Base-by-base conservation (phyloP, 2,113 vertebrate species). In the Serranochromis macrocephalus region DNA sequence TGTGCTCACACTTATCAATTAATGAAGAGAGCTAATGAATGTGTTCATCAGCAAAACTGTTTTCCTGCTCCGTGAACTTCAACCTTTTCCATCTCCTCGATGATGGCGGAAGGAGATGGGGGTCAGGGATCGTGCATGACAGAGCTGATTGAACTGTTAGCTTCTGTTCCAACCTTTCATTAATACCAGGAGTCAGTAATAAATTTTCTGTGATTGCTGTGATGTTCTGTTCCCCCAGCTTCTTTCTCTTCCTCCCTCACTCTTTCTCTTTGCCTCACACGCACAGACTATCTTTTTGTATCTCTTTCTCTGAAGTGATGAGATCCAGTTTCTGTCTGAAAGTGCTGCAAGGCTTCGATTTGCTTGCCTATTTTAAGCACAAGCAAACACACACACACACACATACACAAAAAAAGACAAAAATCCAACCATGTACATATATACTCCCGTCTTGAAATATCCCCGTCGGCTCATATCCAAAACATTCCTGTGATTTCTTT, bases 171-270 rank as follows among this genome's bases (percentile, higher is more conserved):
- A 94, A 94, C 92, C 93, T 91, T 87, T 94, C 90, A 96, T 96
- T 95, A 95, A 93, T 92, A 95, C 90, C 89, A 89, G 71, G 86
- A 92, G 86, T 94, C 92, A 93, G 90, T 93, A 89, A 93, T 96
- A 92, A 88, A 95, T 94, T 95, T 87, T 91, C 87, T 89, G 78
- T 94, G 93, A 94, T 95, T 95, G 92, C 90, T 90, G 89, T 95
- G 93, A 94, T 96, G 93, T 88, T 89, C 45, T 87, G 40, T 85
- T 91, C 80, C 86, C 85, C 54, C 80, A 84, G 57, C 38, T 71
- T 38, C 19, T 66, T 36, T 71, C 45, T 53, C 31, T 81, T 29
- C 21, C 53, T 75, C 33, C 11, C 40, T 38, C 33, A 51, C 58
- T 73, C 49, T 47, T 42, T 26, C 29, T 36, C 26, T 84, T 36